These are phyloP conservation scores for Brachionichthys hirsutus DNA, from an alignment of 2,113 vertebrate species.

Conservation along the genomic window DNA sequence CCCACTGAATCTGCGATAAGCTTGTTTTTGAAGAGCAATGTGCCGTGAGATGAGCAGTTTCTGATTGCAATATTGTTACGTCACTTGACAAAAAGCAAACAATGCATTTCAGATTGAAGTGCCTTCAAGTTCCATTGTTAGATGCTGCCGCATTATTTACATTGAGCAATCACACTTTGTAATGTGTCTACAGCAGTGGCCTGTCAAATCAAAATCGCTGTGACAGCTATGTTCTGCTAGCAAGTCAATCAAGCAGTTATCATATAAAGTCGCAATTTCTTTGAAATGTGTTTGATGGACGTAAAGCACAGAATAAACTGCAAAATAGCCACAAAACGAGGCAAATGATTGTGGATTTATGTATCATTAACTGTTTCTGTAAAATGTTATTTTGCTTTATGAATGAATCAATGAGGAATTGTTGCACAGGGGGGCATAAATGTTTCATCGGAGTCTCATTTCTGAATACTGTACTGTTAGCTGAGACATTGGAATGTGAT, in stretches of 20 bases:
- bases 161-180: slow-evolving; percentile 4
- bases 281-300: neutral
- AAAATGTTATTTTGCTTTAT: neutral
- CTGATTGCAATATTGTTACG: slow-evolving; percentile 46
- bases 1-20: neutral
- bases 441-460: neutral
- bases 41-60: slow-evolving; percentile 9
- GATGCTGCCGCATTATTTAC: slow-evolving; percentile 6
- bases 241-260: neutral
- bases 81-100: neutral
- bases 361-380: neutral
- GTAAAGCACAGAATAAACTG: neutral
- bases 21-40: slow-evolving; percentile 7
- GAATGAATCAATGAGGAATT: neutral
- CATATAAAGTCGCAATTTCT: neutral
- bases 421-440: neutral
- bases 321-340: neutral
- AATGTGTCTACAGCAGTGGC: neutral
- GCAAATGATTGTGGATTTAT: neutral
- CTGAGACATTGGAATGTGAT: slow-evolving; percentile 27
- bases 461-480: slow-evolving; percentile 5
- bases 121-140: slow-evolving; percentile 34
- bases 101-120: slow-evolving; percentile 19
- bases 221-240: neutral
- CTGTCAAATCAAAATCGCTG: neutral